Base-by-base conservation (phyloP, 2,797 vertebrate species). In the Chloroceryle inda region DNA sequence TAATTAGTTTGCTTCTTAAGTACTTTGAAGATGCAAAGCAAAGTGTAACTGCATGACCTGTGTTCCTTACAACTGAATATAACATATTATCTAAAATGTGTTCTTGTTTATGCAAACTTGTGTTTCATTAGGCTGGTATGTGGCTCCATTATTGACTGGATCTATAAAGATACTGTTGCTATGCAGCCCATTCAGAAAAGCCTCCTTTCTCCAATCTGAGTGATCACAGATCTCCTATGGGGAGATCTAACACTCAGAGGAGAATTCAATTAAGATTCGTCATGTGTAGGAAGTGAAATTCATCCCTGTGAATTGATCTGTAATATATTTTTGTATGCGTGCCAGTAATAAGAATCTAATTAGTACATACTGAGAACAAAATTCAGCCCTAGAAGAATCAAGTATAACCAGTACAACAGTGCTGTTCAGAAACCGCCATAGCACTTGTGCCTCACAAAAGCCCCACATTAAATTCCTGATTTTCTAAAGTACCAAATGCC, bases 1-100 rank as follows among this genome's bases (percentile, higher is more conserved):
- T 93, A 96, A 89, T 95, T 93, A 89, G 56, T 86, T 95, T 82
- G 56, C 73, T 72, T 94, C 61, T 84, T 85, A 89, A 96, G 88
- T 56, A 75, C 66, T 91, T 85, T 40, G 68, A 94, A 84, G 68
- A 80, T 15, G 27, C 42, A 78, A 94, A 78, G 75, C 35, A 73
- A 88, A 79, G 69, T 49, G 12, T 69, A 87, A 72, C 20, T 78
- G 75, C 38, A 1, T n/a, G 66, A 89, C 88, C 85, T 44, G 5
- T 61, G 73, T 38, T 84, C 35, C 45, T 93, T 66, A 53, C 13
- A 68, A 55, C 45, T 33, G 81, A 83, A 52, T 37, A 31, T 13
- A 72, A n/a, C 23, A 9, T 26, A 11, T 13, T 64, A 40, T 33
- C 33, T 88, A 59, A 77, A 83, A 66, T 17, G 4, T 1, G 2